Base-by-base conservation (phyloP, 2,113 vertebrate species). In the Petrocephalus microphthalmus region DNA sequence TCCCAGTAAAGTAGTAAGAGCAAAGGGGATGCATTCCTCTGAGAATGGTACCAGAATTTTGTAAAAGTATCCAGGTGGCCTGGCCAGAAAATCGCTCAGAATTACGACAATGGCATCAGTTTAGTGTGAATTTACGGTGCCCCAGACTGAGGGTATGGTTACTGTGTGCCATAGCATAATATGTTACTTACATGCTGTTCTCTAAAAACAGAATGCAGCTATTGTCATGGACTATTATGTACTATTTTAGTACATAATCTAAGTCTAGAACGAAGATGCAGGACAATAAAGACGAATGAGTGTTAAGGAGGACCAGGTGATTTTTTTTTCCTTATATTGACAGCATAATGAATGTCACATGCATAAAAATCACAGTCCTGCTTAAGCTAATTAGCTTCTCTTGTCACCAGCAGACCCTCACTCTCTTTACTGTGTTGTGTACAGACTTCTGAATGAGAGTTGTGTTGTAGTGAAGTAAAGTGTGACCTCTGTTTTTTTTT, bases 1-100 rank as follows among this genome's bases (percentile, higher is more conserved):
- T 49, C 87, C 82, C 74, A 84, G 84, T 49, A 42, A 84, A 89
- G 53, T 83, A 47, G 85, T 20, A 89, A 82, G 64, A 88, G 54
- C 84, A 71, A 57, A 15, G 54, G 74, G 49, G 57, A 85, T 51
- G 67, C 64, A 88, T 84, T 56, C 56, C 33, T 51, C 47, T 54
- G 89, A 84, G 71, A 85, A 57, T 11, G 51, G 53, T 56, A 54
- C 52, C 37, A 47, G 49, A 89, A 78, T 47, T 67, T 49, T 67
- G 17, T 87, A 86, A 78, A 52, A 53, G 25, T 29, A 89, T 49
- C 56, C 57, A 67, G 83, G 56, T 20, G 20, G 67, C 49, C 54
- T 90, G 74, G 86, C 86, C 22, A 88, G 47, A 82, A 81, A 81
- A 81, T 45, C 22, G 7, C 64, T 17, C 64, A 22, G 64, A 33